Evolutionary conservation across 1,140 invertebrate species (phyloP).

Genomic region (Choristoneura fumiferana): DNA sequence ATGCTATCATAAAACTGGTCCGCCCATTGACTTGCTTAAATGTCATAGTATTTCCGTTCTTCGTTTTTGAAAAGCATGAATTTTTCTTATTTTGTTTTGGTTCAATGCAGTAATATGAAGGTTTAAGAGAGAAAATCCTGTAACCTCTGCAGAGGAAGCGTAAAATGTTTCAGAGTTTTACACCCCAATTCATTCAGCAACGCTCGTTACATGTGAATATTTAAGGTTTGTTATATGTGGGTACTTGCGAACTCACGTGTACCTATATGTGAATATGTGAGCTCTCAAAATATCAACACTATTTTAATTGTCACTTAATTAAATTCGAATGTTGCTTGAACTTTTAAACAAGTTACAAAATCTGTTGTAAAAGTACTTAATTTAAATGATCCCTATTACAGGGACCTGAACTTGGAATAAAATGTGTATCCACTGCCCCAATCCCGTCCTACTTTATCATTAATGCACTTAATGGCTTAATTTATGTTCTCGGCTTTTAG

Average conservation of each 20-base stretch:
- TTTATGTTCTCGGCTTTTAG: slow-evolving; percentile 17
- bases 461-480: slow-evolving; percentile 19
- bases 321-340: neutral
- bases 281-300: too few relatives aligned
- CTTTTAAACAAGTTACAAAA: neutral
- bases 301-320: too few relatives aligned
- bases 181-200: slow-evolving; percentile 9
- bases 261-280: too few relatives aligned
- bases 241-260: neutral
- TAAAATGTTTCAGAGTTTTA: slow-evolving; percentile 17
- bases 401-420: slow-evolving; percentile 5
- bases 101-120: slow-evolving; percentile 1
- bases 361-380: neutral
- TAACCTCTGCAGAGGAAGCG: slow-evolving; percentile 5
- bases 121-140: slow-evolving; percentile 3
- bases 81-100: slow-evolving; percentile 1
- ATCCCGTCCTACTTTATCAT: slow-evolving; percentile 10
- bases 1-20: neutral
- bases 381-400: slow-evolving; percentile 3
- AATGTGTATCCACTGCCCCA: slow-evolving; percentile 13
- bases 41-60: neutral
- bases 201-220: slow-evolving; percentile 17
- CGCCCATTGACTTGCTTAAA: too few relatives aligned
- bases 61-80: neutral
- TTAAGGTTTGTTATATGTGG: neutral